Percentiles rank a stretch among this genome's conserved stretches.
Conservation (phyloP, 2,888 invertebrate species). For the Strigamia transsilvanica region DNA sequence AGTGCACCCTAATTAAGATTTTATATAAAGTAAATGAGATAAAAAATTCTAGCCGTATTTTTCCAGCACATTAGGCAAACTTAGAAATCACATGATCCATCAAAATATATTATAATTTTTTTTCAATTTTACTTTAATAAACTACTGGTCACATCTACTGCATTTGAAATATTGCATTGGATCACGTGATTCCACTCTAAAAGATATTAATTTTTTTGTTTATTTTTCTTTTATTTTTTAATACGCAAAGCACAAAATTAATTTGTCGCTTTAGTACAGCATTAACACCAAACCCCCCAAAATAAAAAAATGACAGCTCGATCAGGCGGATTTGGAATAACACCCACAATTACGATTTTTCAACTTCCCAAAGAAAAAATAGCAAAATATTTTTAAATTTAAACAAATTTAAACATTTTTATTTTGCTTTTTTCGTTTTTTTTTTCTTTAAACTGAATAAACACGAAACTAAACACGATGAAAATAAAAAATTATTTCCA, state of each 20-base stretch:
- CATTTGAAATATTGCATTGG: constrained; percentile 5
- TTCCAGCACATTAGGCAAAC: constrained; percentile 30
- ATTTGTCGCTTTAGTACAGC: background rate
- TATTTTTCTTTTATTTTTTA: background rate
- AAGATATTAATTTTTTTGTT: background rate
- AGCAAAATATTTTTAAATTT: background rate
- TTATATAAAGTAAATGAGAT: constrained; percentile 17
- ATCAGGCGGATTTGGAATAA: background rate
- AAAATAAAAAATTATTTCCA: background rate
- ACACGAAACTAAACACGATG: background rate
- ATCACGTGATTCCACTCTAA: constrained; percentile 19
- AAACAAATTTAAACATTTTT: background rate
- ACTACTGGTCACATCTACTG: background rate
- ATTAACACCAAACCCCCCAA: background rate
- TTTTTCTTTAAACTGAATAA: background rate
- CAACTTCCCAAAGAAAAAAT: background rate
- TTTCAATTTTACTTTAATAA: background rate
- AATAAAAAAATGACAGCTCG: constrained; percentile 7
- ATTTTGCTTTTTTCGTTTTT: background rate
- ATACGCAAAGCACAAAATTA: constrained; percentile 6
- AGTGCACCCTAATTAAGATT: constrained; percentile 30
- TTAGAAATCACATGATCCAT: constrained; percentile 14
- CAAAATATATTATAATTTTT: background rate
- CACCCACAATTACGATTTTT: background rate
- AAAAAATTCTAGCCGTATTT: constrained; percentile 10